Evolutionary conservation across 2,113 vertebrate species (phyloP).

Genomic region (Bothrops jararaca): DNA sequence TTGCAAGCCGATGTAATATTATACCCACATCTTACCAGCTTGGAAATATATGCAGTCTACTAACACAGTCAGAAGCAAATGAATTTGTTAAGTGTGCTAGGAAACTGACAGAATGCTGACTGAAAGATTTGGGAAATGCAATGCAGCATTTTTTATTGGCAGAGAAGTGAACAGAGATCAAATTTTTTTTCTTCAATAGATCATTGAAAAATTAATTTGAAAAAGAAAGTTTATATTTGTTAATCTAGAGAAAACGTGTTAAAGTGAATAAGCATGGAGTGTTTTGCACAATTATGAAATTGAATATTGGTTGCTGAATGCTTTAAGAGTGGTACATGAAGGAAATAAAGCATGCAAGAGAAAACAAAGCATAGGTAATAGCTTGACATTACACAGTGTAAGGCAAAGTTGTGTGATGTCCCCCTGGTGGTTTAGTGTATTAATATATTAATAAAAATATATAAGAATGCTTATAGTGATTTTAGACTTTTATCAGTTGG

Average conservation of each 20-base stretch:
- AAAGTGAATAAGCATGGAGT: neutral
- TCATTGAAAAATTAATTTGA: neutral
- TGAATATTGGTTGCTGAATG: neutral
- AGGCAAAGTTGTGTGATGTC: neutral
- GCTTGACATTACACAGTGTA: neutral
- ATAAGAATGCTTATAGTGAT: neutral
- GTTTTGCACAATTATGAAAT: neutral
- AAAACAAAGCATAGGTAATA: neutral
- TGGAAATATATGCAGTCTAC: neutral
- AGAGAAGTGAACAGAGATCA: neutral
- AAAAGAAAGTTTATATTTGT: neutral
- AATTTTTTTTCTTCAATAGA: neutral
- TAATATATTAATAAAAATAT: neutral
- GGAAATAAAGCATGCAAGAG: neutral
- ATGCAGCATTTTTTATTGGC: neutral
- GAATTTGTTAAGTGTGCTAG: neutral
- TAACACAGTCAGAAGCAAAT: neutral
- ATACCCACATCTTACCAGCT: neutral
- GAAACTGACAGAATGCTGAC: neutral
- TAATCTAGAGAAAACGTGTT: neutral
- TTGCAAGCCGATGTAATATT: neutral
- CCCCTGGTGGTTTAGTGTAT: neutral
- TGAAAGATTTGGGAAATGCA: neutral
- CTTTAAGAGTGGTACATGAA: neutral
- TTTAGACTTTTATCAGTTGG: neutral